phyloP scores from a whole-genome alignment of 2,113 vertebrate species.

The Dromiciops gliroides region DNA sequence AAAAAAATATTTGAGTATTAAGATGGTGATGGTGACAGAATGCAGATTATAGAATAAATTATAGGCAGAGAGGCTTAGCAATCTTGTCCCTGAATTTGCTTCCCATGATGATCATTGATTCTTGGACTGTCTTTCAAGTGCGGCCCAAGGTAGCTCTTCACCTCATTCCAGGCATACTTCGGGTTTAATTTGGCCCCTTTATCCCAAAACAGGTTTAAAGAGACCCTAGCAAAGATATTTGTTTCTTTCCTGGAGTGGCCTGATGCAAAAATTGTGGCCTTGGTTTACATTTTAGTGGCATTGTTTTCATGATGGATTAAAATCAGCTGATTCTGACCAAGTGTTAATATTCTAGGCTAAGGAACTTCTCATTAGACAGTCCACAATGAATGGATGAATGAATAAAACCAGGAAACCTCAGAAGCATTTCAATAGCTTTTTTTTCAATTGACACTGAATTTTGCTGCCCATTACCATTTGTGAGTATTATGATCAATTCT shows the following conservation, averaged over 20 bases:
- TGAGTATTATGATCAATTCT: neutral
- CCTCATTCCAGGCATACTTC: neutral
- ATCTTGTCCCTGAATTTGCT: neutral
- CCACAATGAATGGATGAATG: neutral
- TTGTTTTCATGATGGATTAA: neutral
- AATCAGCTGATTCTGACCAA: neutral
- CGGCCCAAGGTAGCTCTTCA: neutral
- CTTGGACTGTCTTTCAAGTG: neutral
- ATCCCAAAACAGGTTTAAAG: neutral
- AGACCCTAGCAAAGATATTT: neutral
- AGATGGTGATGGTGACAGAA: fast-evolving
- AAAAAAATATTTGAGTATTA: neutral
- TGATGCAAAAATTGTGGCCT: neutral
- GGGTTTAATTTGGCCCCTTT: neutral
- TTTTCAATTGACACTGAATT: neutral
- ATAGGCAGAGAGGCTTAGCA: too few relatives aligned
- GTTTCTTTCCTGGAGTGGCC: neutral
- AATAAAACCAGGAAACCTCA: neutral
- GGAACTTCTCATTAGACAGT: neutral
- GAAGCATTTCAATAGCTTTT: fast-evolving
- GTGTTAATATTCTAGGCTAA: neutral
- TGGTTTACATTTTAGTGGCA: neutral
- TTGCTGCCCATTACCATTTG: neutral
- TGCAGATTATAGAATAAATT: fast-evolving
- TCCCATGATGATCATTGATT: too few relatives aligned